Percentiles rank a stretch among this genome's conserved stretches.
These are phyloP conservation scores for Ptychoptera contaminata DNA, from an alignment of 2,888 invertebrate species.

Conservation along the genomic window DNA sequence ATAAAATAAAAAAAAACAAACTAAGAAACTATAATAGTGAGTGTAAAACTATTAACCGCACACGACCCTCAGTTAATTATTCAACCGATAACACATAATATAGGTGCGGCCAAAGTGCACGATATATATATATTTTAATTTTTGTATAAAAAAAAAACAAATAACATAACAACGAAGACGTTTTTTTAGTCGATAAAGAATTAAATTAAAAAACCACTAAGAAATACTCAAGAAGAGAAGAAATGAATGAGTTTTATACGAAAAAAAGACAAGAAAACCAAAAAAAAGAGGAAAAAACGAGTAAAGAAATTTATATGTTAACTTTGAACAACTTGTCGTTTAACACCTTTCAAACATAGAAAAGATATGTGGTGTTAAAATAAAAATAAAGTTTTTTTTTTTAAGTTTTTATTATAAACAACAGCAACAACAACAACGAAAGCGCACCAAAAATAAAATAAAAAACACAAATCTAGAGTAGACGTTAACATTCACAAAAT, in stretches of 20 bases:
- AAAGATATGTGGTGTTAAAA: neutral
- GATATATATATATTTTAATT: neutral
- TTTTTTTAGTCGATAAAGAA: neutral
- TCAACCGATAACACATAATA: neutral
- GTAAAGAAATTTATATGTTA: neutral
- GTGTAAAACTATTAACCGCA: neutral
- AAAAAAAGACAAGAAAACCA: neutral
- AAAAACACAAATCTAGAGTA: no score
- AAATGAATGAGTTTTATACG: neutral
- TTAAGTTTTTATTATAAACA: no score
- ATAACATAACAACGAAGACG: neutral
- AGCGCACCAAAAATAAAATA: no score
- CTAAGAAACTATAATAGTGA: no score
- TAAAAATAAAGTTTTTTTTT: no score
- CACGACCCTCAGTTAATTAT: neutral
- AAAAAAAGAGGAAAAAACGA: neutral
- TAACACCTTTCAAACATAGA: neutral
- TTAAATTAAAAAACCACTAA: neutral
- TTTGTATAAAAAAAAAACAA: neutral
- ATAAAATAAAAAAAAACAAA: no score
- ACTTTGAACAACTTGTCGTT: neutral
- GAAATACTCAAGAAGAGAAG: neutral
- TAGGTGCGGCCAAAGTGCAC: neutral
- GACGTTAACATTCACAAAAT: no score
- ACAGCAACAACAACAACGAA: no score